These are phyloP conservation scores for Mormyrus lacerda DNA, from an alignment of 2,113 vertebrate genomes.

Conservation along the genomic window DNA sequence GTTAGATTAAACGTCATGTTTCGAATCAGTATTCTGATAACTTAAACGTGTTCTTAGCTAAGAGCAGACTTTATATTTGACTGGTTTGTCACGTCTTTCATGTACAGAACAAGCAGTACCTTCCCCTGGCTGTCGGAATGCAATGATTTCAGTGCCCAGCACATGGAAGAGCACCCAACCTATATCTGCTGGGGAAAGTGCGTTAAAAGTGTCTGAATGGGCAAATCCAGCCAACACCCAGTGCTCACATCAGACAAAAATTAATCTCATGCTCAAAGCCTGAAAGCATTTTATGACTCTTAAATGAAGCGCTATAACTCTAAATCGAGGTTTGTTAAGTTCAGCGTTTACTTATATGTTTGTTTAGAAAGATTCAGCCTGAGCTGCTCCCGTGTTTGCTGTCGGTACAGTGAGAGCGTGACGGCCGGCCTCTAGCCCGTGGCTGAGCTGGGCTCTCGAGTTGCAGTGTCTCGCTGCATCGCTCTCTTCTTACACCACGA, in stretches of 20 bases:
- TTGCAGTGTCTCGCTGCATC: background rate
- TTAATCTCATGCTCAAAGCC: background rate
- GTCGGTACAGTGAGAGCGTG: background rate
- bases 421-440: background rate
- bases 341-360: background rate
- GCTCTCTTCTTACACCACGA: background rate
- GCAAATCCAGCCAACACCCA: background rate
- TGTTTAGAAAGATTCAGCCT: background rate
- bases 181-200: background rate
- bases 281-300: background rate
- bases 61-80: background rate
- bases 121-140: background rate
- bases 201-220: background rate
- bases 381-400: background rate
- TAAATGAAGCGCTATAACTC: background rate
- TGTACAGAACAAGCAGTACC: background rate
- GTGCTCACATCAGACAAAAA: background rate
- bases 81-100: background rate
- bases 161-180: background rate
- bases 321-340: background rate
- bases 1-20: background rate
- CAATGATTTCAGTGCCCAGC: background rate
- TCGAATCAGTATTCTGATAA: background rate
- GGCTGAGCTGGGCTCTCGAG: background rate
- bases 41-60: background rate